Conservation (phyloP, 2,888 invertebrate species). For the Pristionchus fissidentatus region DNA sequence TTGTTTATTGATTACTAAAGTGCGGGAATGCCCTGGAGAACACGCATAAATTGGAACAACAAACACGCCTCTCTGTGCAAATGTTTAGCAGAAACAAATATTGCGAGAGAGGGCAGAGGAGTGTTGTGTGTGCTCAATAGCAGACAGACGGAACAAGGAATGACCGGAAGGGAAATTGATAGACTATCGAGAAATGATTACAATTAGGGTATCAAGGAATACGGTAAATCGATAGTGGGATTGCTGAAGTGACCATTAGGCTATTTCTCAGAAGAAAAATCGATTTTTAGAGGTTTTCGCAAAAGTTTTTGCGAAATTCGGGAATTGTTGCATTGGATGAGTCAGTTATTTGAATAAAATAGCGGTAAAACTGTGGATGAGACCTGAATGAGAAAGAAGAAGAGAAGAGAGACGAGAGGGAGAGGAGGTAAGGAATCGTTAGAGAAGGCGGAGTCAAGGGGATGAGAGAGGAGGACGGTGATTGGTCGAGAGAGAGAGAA, state of each 20-base stretch:
- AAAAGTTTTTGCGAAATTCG: too few species aligned
- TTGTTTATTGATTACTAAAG: too few species aligned
- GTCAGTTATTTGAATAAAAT: too few species aligned
- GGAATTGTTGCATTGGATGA: too few species aligned
- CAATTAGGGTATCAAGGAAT: slow-evolving; percentile 1
- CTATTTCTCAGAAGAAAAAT: too few species aligned
- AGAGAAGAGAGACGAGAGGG: too few species aligned
- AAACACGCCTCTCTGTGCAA: slow-evolving; percentile 1
- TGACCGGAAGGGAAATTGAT: neutral
- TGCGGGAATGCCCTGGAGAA: neutral
- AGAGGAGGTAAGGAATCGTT: slow-evolving; percentile 6
- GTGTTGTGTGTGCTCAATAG: neutral
- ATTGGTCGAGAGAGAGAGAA: slow-evolving; percentile 24
- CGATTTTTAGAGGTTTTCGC: too few species aligned
- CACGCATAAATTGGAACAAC: slow-evolving; percentile 11
- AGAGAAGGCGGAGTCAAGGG: neutral
- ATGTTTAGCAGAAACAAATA: neutral
- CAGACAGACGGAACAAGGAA: neutral
- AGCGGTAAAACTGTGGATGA: too few species aligned
- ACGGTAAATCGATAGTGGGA: too few species aligned
- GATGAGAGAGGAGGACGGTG: slow-evolving; percentile 19
- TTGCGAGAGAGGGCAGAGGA: neutral
- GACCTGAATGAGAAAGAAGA: too few species aligned
- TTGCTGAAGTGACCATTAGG: too few species aligned
- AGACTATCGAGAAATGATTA: neutral